phyloP scores from a whole-genome alignment of 2,888 invertebrate genomes.

The Tuta absoluta region DNA sequence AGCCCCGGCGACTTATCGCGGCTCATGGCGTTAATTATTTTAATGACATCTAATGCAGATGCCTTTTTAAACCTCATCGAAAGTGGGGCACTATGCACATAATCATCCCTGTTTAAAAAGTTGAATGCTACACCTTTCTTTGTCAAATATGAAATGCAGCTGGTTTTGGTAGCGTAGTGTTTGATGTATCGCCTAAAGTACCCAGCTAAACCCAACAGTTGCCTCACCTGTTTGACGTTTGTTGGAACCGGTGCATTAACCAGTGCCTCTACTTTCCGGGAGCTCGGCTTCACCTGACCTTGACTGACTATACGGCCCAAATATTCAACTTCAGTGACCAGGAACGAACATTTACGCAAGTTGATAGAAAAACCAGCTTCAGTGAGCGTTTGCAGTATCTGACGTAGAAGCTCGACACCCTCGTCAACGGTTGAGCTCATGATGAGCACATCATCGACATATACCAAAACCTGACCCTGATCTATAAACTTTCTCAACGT shows the following conservation, averaged over 20 bases:
- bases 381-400: slow-evolving; percentile 32
- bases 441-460: slow-evolving; percentile 35
- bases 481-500: slow-evolving; percentile 31
- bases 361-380: slow-evolving; percentile 36
- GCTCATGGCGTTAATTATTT: too few species aligned
- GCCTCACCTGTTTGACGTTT: slow-evolving; percentile 32
- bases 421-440: slow-evolving; percentile 29
- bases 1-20: too few species aligned
- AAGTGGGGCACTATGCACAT: too few species aligned
- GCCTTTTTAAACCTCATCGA: too few species aligned
- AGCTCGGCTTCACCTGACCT: slow-evolving; percentile 28
- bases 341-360: slow-evolving; percentile 34
- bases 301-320: slow-evolving; percentile 31
- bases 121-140: slow-evolving; percentile 31
- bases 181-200: slow-evolving; percentile 35
- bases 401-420: slow-evolving; percentile 27
- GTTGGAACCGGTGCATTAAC: slow-evolving; percentile 15
- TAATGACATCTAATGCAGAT: too few species aligned
- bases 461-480: slow-evolving; percentile 30
- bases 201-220: slow-evolving; percentile 34
- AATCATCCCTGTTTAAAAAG: too few species aligned
- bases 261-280: slow-evolving; percentile 11
- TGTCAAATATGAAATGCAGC: slow-evolving; percentile 25
- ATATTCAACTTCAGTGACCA: slow-evolving; percentile 34
- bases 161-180: slow-evolving; percentile 28